Evolutionary conservation across 2,888 invertebrate species (phyloP), one percentile per base, ranked within the genome.

Genomic region (Cantharis lateralis): DNA sequence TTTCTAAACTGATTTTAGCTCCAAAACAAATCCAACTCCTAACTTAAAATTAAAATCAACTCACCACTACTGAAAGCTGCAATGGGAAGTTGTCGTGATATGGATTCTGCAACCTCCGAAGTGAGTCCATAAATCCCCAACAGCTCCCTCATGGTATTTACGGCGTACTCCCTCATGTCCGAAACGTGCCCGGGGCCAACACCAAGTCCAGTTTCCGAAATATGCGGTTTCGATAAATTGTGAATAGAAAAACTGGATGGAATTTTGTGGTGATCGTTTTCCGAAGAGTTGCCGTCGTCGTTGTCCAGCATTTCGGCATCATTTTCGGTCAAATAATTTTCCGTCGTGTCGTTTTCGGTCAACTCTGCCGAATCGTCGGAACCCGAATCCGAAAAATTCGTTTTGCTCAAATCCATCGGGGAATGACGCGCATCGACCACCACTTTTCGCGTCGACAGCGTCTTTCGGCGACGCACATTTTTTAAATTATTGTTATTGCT

Each of bases 141-240:
- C 70, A 95, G 88, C 85, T 95, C 94, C 82, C 94, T 92, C 93
- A 95, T 94, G 10, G 95, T 95, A 82, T 92, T 93, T 89, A 94
- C 93, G 3, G 94, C 94, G 86, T 93, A 95, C 84, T 94, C 94
- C 83, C 93, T 91, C 88, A 95, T 90, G 81, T 92, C 93, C 81
- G 91, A 91, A 24, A 86, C 85, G 77, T 87, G 87, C 69, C 82
- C 81, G 10, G 90, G 82, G 4, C 48, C 48, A 48, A 48, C 48
- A 68, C 78, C 84, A 75, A 80, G 71, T 48, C 79, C 80, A 66
- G 78, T 71, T 66, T 86, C 86, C 24, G 85, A 80, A 69, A 87
- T 86, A 81, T 88, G 88, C 68, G 88, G 87, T 77, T 88, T 88
- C 18, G 88, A 86, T 71, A 88, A 80, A 77, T 87, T 88, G 71